A percentile compares a stretch with the other conserved stretches of the same genome.
phyloP scores from a whole-genome alignment of 1,140 invertebrate genomes.

The Batillaria attramentaria region DNA sequence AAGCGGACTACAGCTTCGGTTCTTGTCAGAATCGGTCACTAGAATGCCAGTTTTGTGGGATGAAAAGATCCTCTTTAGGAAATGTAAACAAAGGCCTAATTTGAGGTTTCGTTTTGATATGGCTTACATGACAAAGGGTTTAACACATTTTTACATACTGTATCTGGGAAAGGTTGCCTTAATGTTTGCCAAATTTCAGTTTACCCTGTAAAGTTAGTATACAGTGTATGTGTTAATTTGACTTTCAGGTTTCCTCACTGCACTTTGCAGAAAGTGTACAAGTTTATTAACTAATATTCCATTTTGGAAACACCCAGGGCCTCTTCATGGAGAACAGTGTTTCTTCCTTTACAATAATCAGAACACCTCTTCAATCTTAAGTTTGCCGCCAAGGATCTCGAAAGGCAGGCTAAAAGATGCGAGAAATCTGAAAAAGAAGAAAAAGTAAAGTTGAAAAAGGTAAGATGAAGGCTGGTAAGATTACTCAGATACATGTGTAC shows the following conservation, averaged over 20 bases:
- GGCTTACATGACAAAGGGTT: too few relatives aligned
- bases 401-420: constrained; percentile 96
- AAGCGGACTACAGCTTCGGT: too few relatives aligned
- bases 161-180: too few relatives aligned
- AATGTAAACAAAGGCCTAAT: too few relatives aligned
- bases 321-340: neutral
- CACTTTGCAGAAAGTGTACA: neutral
- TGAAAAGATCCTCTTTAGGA: too few relatives aligned
- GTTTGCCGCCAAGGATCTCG: constrained; percentile 97
- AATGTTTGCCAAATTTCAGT: too few relatives aligned
- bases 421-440: constrained; percentile 98
- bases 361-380: constrained; percentile 96
- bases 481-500: too few relatives aligned
- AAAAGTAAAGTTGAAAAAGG: constrained; percentile 96
- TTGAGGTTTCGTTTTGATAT: too few relatives aligned
- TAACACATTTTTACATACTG: too few relatives aligned
- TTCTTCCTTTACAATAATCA: constrained; percentile 48
- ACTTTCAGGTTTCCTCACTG: too few relatives aligned
- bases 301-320: neutral
- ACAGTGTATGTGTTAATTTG: neutral
- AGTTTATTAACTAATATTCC: neutral
- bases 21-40: too few relatives aligned
- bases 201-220: neutral
- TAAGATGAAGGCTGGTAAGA: constrained; percentile 41
- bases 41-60: too few relatives aligned